These are phyloP conservation scores for Heterohyrax brucei DNA, from an alignment of 2,797 vertebrate species.

Conservation along the genomic window DNA sequence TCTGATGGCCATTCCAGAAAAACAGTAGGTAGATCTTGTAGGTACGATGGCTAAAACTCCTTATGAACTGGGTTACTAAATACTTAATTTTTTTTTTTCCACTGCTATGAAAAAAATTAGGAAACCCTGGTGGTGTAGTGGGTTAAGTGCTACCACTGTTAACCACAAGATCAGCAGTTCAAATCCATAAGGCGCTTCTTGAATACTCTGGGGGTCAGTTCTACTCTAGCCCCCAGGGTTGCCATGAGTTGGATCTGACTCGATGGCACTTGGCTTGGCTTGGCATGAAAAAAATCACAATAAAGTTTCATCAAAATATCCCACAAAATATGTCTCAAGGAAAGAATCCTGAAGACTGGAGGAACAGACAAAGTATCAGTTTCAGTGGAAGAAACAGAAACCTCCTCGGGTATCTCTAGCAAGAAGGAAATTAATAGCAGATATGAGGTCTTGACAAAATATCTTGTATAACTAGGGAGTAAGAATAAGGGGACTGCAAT, in stretches of 20 bases:
- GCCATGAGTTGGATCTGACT: no score
- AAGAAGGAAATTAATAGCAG: not conserved
- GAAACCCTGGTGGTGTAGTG: no score
- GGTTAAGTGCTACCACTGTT: no score
- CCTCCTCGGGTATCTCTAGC: not conserved
- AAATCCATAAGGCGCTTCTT: no score
- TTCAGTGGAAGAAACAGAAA: not conserved
- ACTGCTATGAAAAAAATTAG: not conserved
- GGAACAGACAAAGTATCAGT: not conserved
- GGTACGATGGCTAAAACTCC: not conserved
- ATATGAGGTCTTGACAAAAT: not conserved
- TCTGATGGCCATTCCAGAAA: no score
- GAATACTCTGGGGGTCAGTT: no score
- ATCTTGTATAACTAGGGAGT: not conserved
- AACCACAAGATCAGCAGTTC: no score
- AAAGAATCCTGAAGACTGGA: not conserved
- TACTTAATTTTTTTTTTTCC: not conserved
- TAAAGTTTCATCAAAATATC: not conserved
- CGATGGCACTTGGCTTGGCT: no score
- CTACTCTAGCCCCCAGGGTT: no score
- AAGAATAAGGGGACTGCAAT: not conserved
- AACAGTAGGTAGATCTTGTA: no score
- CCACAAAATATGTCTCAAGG: not conserved
- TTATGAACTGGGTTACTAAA: not conserved
- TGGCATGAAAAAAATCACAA: not conserved